A percentile compares a stretch with the other conserved stretches of the same genome.
Evolutionary conservation across 53 echinoderm and acorn worm genomes (phyloP).

Genomic region (Glandiceps talaboti): DNA sequence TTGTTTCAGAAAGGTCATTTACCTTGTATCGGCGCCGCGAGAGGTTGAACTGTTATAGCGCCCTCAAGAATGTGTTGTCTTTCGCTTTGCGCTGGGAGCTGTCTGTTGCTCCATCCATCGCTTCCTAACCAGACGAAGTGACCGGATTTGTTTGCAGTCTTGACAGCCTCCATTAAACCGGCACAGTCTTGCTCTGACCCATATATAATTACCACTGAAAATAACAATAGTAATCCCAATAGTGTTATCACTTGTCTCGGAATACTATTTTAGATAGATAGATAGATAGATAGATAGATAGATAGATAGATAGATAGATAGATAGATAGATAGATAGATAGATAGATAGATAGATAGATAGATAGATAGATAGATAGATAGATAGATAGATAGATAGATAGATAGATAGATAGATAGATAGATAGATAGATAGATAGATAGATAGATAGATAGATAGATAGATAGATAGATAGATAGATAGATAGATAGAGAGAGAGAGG

Average conservation of each 20-base stretch:
- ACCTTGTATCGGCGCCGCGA: constrained; percentile 67
- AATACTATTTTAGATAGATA: too few relatives aligned
- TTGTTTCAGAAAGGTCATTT: too few relatives aligned
- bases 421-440: neutral
- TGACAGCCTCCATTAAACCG: constrained; percentile 44
- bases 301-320: neutral
- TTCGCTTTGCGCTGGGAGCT: constrained; percentile 32
- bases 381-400: neutral
- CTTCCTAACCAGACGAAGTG: constrained; percentile 76
- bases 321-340: neutral
- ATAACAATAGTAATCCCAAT: too few relatives aligned
- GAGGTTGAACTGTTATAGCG: constrained; percentile 86
- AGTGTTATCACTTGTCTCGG: too few relatives aligned
- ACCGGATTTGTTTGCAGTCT: constrained; percentile 20
- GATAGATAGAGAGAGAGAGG: neutral
- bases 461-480: neutral
- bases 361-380: neutral
- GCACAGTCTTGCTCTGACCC: constrained; percentile 37
- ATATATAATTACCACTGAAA: constrained; percentile 68
- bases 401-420: neutral
- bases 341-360: neutral
- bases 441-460: neutral
- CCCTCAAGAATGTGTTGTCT: constrained; percentile 77
- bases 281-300: neutral
- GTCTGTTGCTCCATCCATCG: constrained; percentile 71